Base-by-base conservation (phyloP, 1,140 invertebrate species). In the Tetraneura akinire region DNA sequence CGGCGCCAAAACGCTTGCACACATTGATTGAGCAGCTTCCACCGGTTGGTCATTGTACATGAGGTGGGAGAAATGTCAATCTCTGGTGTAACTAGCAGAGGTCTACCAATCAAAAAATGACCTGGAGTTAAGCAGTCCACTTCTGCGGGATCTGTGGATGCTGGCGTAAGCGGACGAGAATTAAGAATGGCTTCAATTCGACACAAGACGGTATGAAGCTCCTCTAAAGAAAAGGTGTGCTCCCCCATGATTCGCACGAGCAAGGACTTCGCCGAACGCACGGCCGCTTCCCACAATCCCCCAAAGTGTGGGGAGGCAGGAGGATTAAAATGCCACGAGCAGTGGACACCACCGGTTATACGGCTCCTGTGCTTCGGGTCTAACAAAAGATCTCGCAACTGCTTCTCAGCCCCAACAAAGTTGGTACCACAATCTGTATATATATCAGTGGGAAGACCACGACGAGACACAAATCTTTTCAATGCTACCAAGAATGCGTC, bases 351-450 rank as follows among this genome's bases (percentile, higher is more conserved):
- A 26, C 23, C 21, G 18, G 16, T 6, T 51, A 6, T 18, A 8
- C 18, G 6, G 49, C 4, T 51, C 18, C 4, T n/a, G 49, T n/a
- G 6, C 16, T n/a, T 51, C 1, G 37, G 32, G 8, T 26, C 23
- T 16, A 26, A 26, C 14, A 64, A 18, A 49, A 80, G n/a, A 3
- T 37, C 42, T 23, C 5, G n/a, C 3, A 82, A 70, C 0, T 32
- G 18, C n/a, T 71, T 70, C 29, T 64, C 16, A 26, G 84, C 83
- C 51, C 84, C 83, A 26, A 85, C 82, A 71, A 85, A 87, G 81
- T 86, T 87, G 1, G 83, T 84, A 1, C 84, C 86, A 62, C 84
- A 84, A 80, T 87, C 86, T 1, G 82, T 83, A 81, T 84, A 82
- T 0, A 87, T 84, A n/a, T 81, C 78, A 0, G 26, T 23, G 10